Percentiles rank a stretch among this genome's conserved stretches.
phyloP scores from a whole-genome alignment of 2,113 vertebrate genomes.

The Poicephalus meyeri region DNA sequence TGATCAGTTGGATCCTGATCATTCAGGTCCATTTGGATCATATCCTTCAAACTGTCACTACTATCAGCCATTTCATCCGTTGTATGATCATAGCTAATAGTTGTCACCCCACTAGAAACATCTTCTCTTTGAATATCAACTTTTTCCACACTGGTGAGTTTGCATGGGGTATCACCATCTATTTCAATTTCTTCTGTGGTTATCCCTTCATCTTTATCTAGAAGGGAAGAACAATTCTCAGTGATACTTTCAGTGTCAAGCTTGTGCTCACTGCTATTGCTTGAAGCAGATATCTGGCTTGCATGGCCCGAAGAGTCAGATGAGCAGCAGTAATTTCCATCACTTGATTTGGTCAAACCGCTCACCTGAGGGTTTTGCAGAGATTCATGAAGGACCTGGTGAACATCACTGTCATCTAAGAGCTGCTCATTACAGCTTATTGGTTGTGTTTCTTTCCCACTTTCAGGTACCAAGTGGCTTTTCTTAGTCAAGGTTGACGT shows the following conservation, averaged over 20 bases:
- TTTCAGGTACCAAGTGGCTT: constrained; percentile 19
- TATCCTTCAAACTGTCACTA: constrained; percentile 74
- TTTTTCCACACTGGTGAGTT: constrained; percentile 67
- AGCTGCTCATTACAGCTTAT: background rate
- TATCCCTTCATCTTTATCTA: constrained; percentile 49
- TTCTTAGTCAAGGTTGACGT: constrained; percentile 34
- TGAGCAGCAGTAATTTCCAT: constrained; percentile 15
- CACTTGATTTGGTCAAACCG: background rate
- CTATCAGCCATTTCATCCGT: constrained; percentile 70
- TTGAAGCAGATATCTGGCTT: constrained; percentile 13
- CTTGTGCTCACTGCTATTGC: constrained; percentile 6
- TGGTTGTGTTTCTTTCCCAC: background rate
- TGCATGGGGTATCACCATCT: constrained; percentile 42
- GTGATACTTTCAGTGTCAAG: background rate
- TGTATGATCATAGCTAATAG: constrained; percentile 60
- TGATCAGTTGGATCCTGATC: constrained; percentile 76
- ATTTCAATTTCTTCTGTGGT: constrained; percentile 36
- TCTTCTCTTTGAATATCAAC: constrained; percentile 74
- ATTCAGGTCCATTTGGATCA: constrained; percentile 80
- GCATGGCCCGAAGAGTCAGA: background rate
- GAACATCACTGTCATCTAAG: background rate
- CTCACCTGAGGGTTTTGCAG: background rate
- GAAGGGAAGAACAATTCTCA: constrained; percentile 33
- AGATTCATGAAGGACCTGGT: background rate
- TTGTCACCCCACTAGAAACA: constrained; percentile 60